Base-by-base conservation (phyloP, 2,888 invertebrate genomes). In the Cheilosia variabilis region DNA sequence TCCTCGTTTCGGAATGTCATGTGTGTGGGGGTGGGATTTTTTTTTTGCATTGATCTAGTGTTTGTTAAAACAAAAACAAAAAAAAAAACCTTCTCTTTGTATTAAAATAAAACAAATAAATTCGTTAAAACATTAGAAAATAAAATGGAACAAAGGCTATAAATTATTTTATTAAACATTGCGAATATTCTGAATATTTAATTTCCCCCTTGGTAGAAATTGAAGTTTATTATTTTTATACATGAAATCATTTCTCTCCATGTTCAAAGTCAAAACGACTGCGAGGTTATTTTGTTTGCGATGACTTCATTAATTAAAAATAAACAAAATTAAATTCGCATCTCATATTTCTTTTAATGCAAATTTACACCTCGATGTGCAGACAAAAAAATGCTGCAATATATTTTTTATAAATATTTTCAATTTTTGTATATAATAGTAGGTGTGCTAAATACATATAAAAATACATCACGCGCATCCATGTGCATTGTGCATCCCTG, bases 11-110 rank as follows among this genome's bases (percentile, higher is more conserved):
- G 22, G n/a, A 47, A 7, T 27, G 41, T 43, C 55, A 50, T 60
- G 55, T 66, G 77, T 68, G 66, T 63, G 71, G 71, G 77, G 65
- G 77, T 66, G n/a, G 58, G 62, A 62, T 50, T 75, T 68, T 47
- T 75, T 68, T 47, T 47, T 57, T 63, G 58, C 68, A 68, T 79
- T 72, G 43, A 79, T 63, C 45, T 72, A 71, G 58, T 58, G 19
- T 43, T 13, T 13, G 10, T 37, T 13, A 0, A 62, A 47, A 47
- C 6, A 27, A 2, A 27, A 27, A 27, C 10, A 0, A 62, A 47
- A 60, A 69, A 34, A 24, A 62, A 4, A 22, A 22, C 22, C 2
- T 17, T 50, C 27, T 45, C 27, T 41, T 68, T 10, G 17, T 68
- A 27, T 17, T 53, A 34, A 55, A n/a, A 75, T 43, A 41, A 50